Evolutionary conservation across 2,888 invertebrate species (phyloP), one percentile per base, ranked within the genome.

Genomic region (Archaeoteleia sp.): DNA sequence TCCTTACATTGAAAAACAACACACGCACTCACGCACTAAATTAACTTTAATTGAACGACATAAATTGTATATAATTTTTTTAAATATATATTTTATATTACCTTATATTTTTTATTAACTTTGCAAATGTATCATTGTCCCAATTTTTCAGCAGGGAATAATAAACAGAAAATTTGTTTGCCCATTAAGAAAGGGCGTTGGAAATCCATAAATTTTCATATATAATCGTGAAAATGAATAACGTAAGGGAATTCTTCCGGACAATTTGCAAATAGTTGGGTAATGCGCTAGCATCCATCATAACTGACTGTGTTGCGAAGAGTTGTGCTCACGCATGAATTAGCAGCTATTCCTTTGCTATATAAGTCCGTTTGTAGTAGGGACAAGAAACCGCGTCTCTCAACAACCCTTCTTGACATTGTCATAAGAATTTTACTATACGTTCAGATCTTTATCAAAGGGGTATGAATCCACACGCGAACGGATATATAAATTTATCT

Each of bases 371-470:
- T 70, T 63, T 70, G 58, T 37, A 43, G 32, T 40, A 35, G 55
- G 54, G 60, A 70, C 67, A 67, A 70, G 70, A 70, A 54, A 63
- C 67, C 48, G 37, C 40, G 65, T 60, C 57, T 57, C 45, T 53
- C 48, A 58, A 39, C 62, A 40, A 67, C 70, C 67, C 70, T 70
- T 30, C 57, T 65, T 57, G 63, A 70, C 67, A 70, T 70, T 70
- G 70, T 70, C 60, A 67, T 32, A 60, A 57, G 67, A 67, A 62
- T 70, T 70, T 63, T 35, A 51, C 43, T 40, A 42, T 29, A 30
- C 55, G 45, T 48, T 43, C 49, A 60, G 43, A 55, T 67, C 43
- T 42, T 49, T 27, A 43, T 67, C 29, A 57, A 67, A 67, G 57
- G 49, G 61, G 62, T 40, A 40, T 45, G 39, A 27, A 65, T 58